Percentiles rank a stretch among this genome's conserved stretches.
phyloP scores from a whole-genome alignment of 2,113 vertebrate genomes.

The Arvicanthis niloticus region DNA sequence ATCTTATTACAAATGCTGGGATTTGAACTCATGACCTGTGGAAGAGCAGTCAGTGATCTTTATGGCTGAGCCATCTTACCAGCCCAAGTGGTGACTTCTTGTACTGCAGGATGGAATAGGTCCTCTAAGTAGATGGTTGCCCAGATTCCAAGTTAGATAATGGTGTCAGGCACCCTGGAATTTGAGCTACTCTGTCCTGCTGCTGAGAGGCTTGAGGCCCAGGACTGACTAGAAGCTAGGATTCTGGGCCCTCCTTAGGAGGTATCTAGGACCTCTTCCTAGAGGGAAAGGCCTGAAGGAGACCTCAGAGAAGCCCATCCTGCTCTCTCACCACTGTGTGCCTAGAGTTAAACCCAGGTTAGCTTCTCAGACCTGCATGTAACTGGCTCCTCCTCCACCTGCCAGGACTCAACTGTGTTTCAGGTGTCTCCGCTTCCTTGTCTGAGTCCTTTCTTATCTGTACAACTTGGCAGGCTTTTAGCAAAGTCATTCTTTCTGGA shows the following conservation, averaged over 20 bases:
- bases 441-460: background rate
- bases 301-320: background rate
- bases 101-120: background rate
- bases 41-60: too few species aligned
- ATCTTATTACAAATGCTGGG: too few species aligned
- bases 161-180: background rate
- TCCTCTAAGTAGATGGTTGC: background rate
- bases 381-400: background rate
- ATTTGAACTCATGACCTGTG: too few species aligned
- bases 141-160: accelerated
- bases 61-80: too few species aligned
- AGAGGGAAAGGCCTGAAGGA: background rate
- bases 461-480: background rate
- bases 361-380: background rate
- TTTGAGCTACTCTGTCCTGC: background rate
- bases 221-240: background rate
- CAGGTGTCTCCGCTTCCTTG: background rate
- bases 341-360: background rate
- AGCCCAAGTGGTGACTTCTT: background rate
- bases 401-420: background rate
- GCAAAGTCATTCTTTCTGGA: background rate
- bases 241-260: background rate
- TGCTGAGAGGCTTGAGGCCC: background rate
- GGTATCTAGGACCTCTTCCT: background rate
- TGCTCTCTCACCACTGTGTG: background rate